A percentile compares a stretch with the other conserved stretches of the same genome.
These are phyloP conservation scores for Diplodus sargus DNA, from an alignment of 2,797 vertebrate genomes.

Conservation along the genomic window DNA sequence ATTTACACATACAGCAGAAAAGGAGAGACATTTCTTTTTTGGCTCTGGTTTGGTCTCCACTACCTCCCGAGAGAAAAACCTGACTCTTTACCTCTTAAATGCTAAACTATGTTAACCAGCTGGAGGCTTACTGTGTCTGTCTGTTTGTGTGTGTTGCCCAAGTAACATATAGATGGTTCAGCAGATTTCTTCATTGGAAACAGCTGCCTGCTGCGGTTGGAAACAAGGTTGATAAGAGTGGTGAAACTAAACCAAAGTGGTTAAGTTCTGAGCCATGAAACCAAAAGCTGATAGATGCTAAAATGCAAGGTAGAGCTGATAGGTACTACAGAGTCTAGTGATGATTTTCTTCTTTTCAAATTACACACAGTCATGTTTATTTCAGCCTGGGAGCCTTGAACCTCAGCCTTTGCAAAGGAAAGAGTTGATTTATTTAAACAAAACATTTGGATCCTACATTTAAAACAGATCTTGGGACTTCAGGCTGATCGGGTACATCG, in stretches of 20 bases:
- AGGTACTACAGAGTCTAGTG: neutral
- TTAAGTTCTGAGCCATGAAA: neutral
- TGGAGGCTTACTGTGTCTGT: no score
- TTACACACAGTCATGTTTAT: no score
- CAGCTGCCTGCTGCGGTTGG: neutral
- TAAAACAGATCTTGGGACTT: neutral
- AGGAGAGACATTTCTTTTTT: neutral
- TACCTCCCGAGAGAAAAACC: neutral
- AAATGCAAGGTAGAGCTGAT: neutral
- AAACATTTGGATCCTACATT: neutral
- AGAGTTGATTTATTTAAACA: neutral
- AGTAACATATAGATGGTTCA: neutral
- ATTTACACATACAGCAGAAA: neutral
- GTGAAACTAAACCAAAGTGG: neutral
- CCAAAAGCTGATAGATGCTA: neutral
- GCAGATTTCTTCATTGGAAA: neutral
- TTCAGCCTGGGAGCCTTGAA: neutral
- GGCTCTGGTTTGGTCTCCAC: neutral
- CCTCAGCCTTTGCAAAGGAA: neutral
- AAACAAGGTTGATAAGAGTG: no score
- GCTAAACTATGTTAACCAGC: neutral
- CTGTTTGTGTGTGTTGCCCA: neutral
- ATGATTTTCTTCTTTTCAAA: neutral
- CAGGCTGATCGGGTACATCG: neutral
- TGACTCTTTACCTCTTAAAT: neutral